Percentiles rank a stretch among this genome's conserved stretches.
phyloP scores from a whole-genome alignment of 2,888 invertebrate genomes.

The Amphipyra berbera region DNA sequence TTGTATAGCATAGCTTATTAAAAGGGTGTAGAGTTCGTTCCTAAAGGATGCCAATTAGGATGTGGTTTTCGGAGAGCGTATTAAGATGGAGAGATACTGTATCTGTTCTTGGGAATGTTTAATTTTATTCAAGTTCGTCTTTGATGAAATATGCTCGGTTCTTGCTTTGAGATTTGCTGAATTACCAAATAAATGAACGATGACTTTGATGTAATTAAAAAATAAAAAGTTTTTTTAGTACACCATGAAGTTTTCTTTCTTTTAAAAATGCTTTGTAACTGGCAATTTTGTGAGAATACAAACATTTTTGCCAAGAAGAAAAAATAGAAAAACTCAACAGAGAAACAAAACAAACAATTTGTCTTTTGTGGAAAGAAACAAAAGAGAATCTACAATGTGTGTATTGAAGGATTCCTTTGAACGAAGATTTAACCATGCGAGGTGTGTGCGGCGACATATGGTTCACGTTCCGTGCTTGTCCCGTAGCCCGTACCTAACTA shows the following conservation, averaged over 20 bases:
- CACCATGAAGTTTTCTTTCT: no score
- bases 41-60: constrained; percentile 42
- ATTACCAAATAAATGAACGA: background rate
- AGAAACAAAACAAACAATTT: constrained; percentile 12
- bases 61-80: constrained; percentile 42
- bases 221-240: no score
- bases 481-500: constrained; percentile 85
- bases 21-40: constrained; percentile 27
- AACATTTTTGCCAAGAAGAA: background rate
- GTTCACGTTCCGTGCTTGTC: constrained; percentile 76
- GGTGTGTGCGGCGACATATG: constrained; percentile 71
- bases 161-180: constrained; percentile 1
- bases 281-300: no score
- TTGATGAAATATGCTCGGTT: constrained; percentile 20
- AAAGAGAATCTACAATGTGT: constrained; percentile 26
- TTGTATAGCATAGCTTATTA: constrained; percentile 24
- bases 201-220: no score
- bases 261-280: no score
- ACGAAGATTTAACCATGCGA: constrained; percentile 59
- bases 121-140: constrained; percentile 30
- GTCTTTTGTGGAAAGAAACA: constrained; percentile 29
- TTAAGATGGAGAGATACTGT: constrained; percentile 37
- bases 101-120: constrained; percentile 32
- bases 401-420: constrained; percentile 53
- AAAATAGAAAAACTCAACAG: background rate